These are phyloP conservation scores for Rynchops niger DNA, from an alignment of 2,113 vertebrate genomes.

Conservation along the genomic window DNA sequence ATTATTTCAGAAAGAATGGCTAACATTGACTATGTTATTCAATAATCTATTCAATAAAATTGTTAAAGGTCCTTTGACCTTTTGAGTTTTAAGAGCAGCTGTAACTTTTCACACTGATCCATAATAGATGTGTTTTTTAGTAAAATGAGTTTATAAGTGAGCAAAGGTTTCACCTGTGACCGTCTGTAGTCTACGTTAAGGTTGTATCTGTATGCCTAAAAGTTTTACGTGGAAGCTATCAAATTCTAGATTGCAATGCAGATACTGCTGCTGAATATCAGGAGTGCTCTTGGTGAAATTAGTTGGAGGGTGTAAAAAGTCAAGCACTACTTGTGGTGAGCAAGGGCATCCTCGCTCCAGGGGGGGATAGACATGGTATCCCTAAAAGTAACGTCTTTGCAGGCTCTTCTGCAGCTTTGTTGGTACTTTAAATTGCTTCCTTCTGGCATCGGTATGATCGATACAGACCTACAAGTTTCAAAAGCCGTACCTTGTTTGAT, in stretches of 20 bases:
- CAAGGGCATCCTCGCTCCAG: background rate
- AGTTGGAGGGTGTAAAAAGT: background rate
- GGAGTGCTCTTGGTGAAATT: background rate
- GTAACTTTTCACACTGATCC: background rate
- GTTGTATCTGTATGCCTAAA: background rate
- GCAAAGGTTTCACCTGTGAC: too few species aligned
- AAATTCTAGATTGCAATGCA: background rate
- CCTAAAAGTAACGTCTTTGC: accelerated
- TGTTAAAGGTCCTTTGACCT: background rate
- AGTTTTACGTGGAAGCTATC: background rate
- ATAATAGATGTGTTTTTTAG: background rate
- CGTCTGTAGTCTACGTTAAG: accelerated
- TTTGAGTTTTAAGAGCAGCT: background rate
- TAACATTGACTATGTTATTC: too few species aligned
- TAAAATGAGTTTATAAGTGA: background rate
- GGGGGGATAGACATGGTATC: background rate
- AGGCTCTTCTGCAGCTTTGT: background rate
- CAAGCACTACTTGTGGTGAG: background rate
- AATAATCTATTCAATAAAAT: background rate
- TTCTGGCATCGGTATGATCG: background rate
- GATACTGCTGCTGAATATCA: background rate
- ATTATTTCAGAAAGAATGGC: background rate
- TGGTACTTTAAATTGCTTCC: background rate
- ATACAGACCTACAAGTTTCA: background rate
- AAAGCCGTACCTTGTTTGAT: background rate